A percentile compares a stretch with the other conserved stretches of the same genome.
Conservation (phyloP, 2,888 invertebrate species). For the Epirrhoe alternata region DNA sequence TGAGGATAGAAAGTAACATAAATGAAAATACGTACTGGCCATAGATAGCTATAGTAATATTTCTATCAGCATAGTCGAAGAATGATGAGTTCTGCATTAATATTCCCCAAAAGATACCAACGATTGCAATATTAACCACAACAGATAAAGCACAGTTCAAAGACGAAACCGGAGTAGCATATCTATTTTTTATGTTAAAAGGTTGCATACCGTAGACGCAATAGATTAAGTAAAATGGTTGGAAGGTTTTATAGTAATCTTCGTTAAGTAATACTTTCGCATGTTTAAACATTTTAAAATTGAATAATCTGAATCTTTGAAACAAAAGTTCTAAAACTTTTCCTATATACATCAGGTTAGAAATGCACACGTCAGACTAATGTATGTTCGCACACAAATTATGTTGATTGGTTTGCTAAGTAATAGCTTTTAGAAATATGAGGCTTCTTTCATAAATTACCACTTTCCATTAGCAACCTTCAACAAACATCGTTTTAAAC, state of each 20-base stretch:
- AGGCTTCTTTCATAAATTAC: background rate
- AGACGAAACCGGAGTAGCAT: slow-evolving; percentile 13
- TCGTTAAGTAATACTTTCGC: slow-evolving; percentile 8
- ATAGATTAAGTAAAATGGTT: slow-evolving; percentile 21
- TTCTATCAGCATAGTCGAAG: background rate
- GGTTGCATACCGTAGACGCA: slow-evolving; percentile 16
- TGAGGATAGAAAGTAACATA: slow-evolving; percentile 7
- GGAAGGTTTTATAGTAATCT: slow-evolving; percentile 25
- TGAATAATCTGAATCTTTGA: slow-evolving; percentile 2
- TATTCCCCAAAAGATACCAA: background rate
- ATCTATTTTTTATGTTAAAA: slow-evolving; percentile 25
- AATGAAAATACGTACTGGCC: slow-evolving; percentile 10
- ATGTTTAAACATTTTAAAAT: background rate
- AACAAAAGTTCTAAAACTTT: background rate
- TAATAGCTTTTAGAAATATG: slow-evolving; percentile 10
- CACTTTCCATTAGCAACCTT: background rate
- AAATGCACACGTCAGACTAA: background rate
- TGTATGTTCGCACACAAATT: slow-evolving; percentile 6
- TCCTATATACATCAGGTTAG: too few relatives aligned
- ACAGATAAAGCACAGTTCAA: slow-evolving; percentile 7
- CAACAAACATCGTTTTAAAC: background rate
- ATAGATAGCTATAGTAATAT: slow-evolving; percentile 15
- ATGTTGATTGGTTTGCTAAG: slow-evolving; percentile 12
- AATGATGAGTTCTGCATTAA: slow-evolving; percentile 3
- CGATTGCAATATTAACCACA: slow-evolving; percentile 4